phyloP scores from a whole-genome alignment of 53 echinoderm and acorn worm species.

The Mesocentrotus franciscanus region DNA sequence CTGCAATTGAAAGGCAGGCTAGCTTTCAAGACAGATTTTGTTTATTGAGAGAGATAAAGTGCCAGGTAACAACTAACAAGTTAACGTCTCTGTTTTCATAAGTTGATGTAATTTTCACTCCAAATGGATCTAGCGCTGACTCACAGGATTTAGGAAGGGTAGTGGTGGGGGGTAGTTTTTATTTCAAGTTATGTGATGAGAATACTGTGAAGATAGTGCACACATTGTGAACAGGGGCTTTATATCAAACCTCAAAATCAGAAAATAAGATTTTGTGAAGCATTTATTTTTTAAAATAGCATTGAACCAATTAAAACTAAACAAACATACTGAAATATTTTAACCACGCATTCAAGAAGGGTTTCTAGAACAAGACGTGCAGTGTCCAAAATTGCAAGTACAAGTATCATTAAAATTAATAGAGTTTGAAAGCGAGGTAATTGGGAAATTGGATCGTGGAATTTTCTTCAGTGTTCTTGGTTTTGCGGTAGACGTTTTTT shows the following conservation, averaged over 20 bases:
- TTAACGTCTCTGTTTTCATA: neutral
- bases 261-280: too few species aligned
- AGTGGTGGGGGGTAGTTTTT: too few species aligned
- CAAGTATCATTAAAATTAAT: neutral
- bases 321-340: too few species aligned
- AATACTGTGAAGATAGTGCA: too few species aligned
- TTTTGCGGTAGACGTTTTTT: neutral
- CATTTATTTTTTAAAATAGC: too few species aligned
- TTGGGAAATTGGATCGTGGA: neutral
- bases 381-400: neutral
- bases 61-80: neutral
- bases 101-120: constrained; percentile 19
- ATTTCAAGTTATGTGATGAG: too few species aligned
- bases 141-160: neutral
- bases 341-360: too few species aligned
- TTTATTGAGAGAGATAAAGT: constrained; percentile 7
- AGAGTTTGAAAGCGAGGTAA: neutral
- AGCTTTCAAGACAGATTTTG: constrained; percentile 5
- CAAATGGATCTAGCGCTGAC: neutral
- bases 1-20: neutral
- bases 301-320: too few species aligned
- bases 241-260: too few species aligned
- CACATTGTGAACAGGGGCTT: too few species aligned
- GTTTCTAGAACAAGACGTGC: neutral
- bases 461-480: neutral